Base-by-base conservation (phyloP, 2,113 vertebrate genomes). In the Ancistrus triradiatus region DNA sequence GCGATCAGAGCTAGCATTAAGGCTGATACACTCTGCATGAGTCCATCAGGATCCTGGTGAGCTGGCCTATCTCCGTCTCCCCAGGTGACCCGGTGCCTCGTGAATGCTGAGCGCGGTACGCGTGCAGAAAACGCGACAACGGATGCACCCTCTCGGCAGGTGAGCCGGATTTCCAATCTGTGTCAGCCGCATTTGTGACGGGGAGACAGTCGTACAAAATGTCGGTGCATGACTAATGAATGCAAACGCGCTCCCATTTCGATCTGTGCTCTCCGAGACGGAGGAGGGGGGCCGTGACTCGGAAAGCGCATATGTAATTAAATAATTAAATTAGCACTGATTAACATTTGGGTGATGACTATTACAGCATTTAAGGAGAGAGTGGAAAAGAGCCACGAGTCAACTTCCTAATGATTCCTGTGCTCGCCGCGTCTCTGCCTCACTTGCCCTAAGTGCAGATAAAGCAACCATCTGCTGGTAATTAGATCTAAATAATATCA, bases 401-500 rank as follows among this genome's bases (percentile, higher is more conserved):
- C 88, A 94, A 95, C 94, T 96, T 97, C 92, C 95, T 98, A 98
- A 98, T 97, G 95, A 97, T 97, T 97, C 91, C 91, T 91, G 90
- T 92, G 92, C 92, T 94, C 91, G 94, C 91, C 91, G 93, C 94
- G 93, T 95, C 95, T 93, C 92, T 88, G 89, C 90, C 92, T 95
- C 87, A 87, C 89, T 88, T 87, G 91, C 95, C 95, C 92, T 95
- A 94, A 95, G 94, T 98, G 94, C 92, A 96, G 92, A 98, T 97
- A 96, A 97, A 97, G 90, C 89, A 88, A 90, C 95, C 95, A 96
- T 97, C 95, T 98, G 95, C 94, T 96, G 89, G 93, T 96, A 98
- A 98, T 98, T 98, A 98, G 93, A 93, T 93, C 91, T 92, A 95
- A 94, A 95, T 97, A 92, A 97, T 96, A 95, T 93, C 92, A 89